Evolutionary conservation across 2,888 invertebrate species (phyloP), one percentile per base, ranked within the genome.

Genomic region (Caenorhabditis imperialis): DNA sequence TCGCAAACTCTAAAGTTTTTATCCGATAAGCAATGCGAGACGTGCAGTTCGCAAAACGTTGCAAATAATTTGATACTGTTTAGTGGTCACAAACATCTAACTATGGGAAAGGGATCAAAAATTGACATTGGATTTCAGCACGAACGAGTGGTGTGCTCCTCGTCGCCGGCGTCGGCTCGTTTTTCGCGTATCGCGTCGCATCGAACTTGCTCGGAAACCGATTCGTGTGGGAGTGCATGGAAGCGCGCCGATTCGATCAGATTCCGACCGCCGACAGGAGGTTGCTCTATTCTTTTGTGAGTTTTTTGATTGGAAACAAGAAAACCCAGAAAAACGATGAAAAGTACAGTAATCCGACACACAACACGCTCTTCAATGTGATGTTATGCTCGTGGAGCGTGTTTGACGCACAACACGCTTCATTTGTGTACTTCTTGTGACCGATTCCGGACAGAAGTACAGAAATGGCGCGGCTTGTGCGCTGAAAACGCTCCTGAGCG

Each of bases 101-200:
- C 23, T 33, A 3, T 37, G 23, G 4, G 30, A 55, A 20, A 3
- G 22, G 44, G 42, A 44, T 55, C n/a, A n/a, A n/a, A n/a, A n/a
- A n/a, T n/a, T n/a, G n/a, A n/a, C n/a, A n/a, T n/a, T n/a, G n/a
- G n/a, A n/a, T 81, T 86, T 51, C 78, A 86, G 86, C 86, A 3
- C 70, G 84, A 61, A 83, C 86, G 14, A 82, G 83, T 44, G 85
- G 86, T 35, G 81, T 86, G 2, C 77, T 86, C n/a, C 77, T 86
- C 22, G 81, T 87, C 20, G 86, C 83, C 48, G 85, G 86, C n/a
- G 83, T 87, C 37, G 86, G 86, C 20, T 86, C 84, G n/a, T 86
- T 86, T 67, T 83, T 83, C 48, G 86, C 86, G 33, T 86, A 86
- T 61, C 67, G 86, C 27, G 80, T 86, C 16, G 83, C 83, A 37